Evolutionary conservation across 2,797 vertebrate species (phyloP), one percentile per base, ranked within the genome.

Genomic region (Chaetophractus vellerosus): DNA sequence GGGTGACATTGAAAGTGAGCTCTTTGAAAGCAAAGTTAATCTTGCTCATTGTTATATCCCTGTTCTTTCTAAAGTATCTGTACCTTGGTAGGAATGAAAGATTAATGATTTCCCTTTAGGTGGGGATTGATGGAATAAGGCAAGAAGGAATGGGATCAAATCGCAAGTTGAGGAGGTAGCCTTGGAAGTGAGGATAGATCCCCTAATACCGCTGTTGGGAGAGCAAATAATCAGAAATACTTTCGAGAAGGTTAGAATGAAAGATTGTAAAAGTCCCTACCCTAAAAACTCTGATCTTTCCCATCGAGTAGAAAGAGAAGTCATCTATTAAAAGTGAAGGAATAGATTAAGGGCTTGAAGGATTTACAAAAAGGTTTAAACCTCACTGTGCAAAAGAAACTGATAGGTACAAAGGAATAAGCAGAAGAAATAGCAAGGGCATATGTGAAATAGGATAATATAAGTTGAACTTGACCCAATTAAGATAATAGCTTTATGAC

Each of bases 61-160:
- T 41, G 69, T 74, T 89, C 66, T 66, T 86, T 91, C 82, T 45
- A 66, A 66, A 55, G 14, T n/a, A 38, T 3, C 86, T 64, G 33
- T 52, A 48, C 80, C 71, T 92, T 80, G 41, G 38, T 26, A 36
- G 38, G 24, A 82, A 55, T 75, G n/a, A 95, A 81, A 68, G 92
- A 94, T 36, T 66, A 85, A 88, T 78, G 57, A 64, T 79, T 93
- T 91, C 5, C 31, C 23, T 45, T 45, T 31, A 50, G 83, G 80
- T 68, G 31, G 61, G 15, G 64, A 55, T 26, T 74, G 75, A 76
- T 57, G 36, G 28, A 81, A 80, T 50, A 78, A 79, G 28, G 14
- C 41, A 4, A 81, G 52, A 85, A 93, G n/a, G 14, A 81, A 80
- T 15, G 11, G 12, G 21, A 63, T 61, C 9, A n/a, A 24, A 72